Percentiles rank a stretch among this genome's conserved stretches.
These are phyloP conservation scores for Leptinotarsa haldemani DNA, from an alignment of 2,888 invertebrate genomes.

Conservation along the genomic window DNA sequence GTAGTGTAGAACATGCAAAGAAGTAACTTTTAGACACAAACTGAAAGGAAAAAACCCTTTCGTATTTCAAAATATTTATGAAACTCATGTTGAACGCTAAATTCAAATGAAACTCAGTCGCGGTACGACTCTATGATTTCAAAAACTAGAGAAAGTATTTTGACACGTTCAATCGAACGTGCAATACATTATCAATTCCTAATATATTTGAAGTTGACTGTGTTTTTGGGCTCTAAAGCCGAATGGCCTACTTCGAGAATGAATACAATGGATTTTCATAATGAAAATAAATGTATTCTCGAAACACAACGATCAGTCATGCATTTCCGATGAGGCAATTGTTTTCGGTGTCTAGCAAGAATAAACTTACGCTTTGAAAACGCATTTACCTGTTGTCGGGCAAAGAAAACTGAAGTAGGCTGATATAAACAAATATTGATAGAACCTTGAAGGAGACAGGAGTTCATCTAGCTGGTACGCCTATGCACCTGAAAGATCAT, in stretches of 20 bases:
- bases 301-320: background rate
- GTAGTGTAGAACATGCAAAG: too few relatives aligned
- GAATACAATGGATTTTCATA: background rate
- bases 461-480: slow-evolving; percentile 7
- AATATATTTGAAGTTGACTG: background rate
- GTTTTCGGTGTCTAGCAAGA: background rate
- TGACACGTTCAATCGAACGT: too few relatives aligned
- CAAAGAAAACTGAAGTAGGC: slow-evolving; percentile 12
- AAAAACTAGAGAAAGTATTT: too few relatives aligned
- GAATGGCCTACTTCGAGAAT: background rate
- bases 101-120: too few relatives aligned
- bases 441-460: slow-evolving; percentile 23
- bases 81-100: too few relatives aligned
- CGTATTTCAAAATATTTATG: too few relatives aligned
- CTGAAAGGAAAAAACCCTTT: too few relatives aligned
- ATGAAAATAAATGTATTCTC: slow-evolving; percentile 2
- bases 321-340: slow-evolving; percentile 12
- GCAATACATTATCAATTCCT: background rate
- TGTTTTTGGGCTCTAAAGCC: background rate
- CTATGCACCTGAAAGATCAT: slow-evolving; percentile 16
- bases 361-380: background rate
- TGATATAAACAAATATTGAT: slow-evolving; percentile 23
- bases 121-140: too few relatives aligned
- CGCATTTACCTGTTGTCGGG: slow-evolving; percentile 3
- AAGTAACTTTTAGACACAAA: too few relatives aligned